Evolutionary conservation across 2,113 vertebrate species (phyloP).

Genomic region (Amazona vittata): DNA sequence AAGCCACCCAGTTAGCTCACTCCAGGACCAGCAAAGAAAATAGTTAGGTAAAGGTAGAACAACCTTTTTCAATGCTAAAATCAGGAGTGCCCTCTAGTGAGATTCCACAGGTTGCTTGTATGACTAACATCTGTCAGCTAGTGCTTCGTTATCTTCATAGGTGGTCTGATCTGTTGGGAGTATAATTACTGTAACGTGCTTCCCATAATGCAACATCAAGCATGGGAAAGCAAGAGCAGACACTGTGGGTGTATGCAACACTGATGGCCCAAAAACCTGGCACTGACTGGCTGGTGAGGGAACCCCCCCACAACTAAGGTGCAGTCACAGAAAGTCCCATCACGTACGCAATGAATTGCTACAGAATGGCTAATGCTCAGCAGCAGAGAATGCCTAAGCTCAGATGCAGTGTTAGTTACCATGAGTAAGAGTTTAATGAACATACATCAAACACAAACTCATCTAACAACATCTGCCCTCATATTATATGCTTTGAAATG

Average conservation of each 20-base stretch:
- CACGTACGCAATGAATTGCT: fast-evolving
- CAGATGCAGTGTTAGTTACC: not conserved
- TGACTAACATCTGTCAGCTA: not conserved
- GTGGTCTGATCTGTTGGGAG: not conserved
- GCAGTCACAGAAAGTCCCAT: fast-evolving
- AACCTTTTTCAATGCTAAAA: not conserved
- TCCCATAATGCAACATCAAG: not conserved
- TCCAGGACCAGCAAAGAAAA: not conserved
- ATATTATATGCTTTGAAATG: conserved; percentile 16
- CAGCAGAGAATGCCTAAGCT: fast-evolving
- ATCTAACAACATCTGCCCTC: not conserved
- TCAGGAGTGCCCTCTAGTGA: conserved; percentile 32
- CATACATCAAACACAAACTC: not conserved
- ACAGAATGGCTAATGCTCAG: not conserved
- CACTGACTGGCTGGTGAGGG: not conserved
- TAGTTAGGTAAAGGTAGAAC: not conserved
- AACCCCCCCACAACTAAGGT: not conserved
- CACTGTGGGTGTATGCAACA: not conserved
- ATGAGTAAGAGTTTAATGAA: not conserved
- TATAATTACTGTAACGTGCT: not conserved
- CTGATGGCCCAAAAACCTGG: not conserved
- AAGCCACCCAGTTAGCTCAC: not conserved
- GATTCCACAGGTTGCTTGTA: not conserved
- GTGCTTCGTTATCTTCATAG: not conserved
- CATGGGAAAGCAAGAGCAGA: not conserved